A percentile compares a stretch with the other conserved stretches of the same genome.
These are phyloP conservation scores for Coreoperca whiteheadi DNA, from an alignment of 2,113 vertebrate species.

Conservation along the genomic window DNA sequence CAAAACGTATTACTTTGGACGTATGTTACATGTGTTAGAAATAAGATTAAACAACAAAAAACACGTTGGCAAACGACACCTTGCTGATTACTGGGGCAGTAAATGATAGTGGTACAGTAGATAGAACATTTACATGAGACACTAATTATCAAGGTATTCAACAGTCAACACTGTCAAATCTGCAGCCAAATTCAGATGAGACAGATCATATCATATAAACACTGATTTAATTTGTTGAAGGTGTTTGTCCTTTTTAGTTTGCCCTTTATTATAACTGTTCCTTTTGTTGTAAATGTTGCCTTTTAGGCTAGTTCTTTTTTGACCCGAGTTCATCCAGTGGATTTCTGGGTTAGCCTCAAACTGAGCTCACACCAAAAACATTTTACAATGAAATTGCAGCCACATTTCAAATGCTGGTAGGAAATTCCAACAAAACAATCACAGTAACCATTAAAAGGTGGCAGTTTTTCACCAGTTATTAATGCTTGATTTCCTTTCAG, in stretches of 20 bases:
- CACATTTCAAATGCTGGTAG: neutral
- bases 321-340: neutral
- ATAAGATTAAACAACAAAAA: neutral
- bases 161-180: neutral
- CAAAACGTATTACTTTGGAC: neutral
- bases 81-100: neutral
- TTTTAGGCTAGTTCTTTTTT: neutral
- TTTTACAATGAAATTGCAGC: neutral
- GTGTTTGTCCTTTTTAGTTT: no score
- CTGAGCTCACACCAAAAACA: neutral
- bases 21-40: neutral
- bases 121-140: conserved; percentile 2
- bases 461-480: neutral
- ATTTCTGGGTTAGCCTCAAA: neutral
- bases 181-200: neutral
- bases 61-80: neutral
- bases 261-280: neutral
- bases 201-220: neutral
- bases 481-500: conserved; percentile 75
- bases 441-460: neutral
- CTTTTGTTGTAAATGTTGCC: neutral
- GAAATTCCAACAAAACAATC: neutral
- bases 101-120: neutral
- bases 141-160: neutral
- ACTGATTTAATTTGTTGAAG: neutral